Base-by-base conservation (phyloP, 2,113 vertebrate species). In the Rhinolophus ferrumequinum region DNA sequence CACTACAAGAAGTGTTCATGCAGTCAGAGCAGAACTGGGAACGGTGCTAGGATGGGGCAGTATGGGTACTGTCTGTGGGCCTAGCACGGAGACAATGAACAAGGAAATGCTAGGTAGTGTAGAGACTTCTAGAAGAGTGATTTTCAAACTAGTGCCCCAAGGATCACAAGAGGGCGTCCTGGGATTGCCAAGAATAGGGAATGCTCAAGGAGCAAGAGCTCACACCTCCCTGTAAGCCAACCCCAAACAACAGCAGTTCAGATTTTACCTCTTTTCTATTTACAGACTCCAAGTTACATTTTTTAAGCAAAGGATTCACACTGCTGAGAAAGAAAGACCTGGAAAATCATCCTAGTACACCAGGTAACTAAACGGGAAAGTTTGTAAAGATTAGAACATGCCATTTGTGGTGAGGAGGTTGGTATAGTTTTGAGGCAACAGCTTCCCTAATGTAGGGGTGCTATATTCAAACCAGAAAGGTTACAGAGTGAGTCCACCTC, bases 51-150 rank as follows among this genome's bases (percentile, higher is more conserved):
- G 35, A 18, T 0, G 35, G 22, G 44, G 12, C 9, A 60, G 11
- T 13, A 3, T 22, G 24, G 18, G 58, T 2, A 28, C 24, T 66
- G 0, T 69, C 19, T 47, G 1, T 1, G 12, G n/a, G 11, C 8
- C 24, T 24, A 33, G 3, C 1, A 28, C 64, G 11, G 10, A 75
- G 19, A 33, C 41, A 56, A 28, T 22, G 30, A 60, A 33, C 9
- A 73, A 56, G 13, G 41, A n/a, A 96, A 66, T 58, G 47, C 1
- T 15, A 58, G 66, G 3, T 1, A 41, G 30, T 6, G 6, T 2
- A 58, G 35, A 67, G 30, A 58, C 15, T 75, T 86, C 21, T 2
- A 79, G 56, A 14, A 66, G 0, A 50, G 21, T 5, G 1, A 8
- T 77, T 70, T 80, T 87, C 44, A 87, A 75, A 50, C 14, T 30